These are phyloP conservation scores for Zaprionus ornatus DNA, from an alignment of 1,140 invertebrate genomes.

Conservation along the genomic window DNA sequence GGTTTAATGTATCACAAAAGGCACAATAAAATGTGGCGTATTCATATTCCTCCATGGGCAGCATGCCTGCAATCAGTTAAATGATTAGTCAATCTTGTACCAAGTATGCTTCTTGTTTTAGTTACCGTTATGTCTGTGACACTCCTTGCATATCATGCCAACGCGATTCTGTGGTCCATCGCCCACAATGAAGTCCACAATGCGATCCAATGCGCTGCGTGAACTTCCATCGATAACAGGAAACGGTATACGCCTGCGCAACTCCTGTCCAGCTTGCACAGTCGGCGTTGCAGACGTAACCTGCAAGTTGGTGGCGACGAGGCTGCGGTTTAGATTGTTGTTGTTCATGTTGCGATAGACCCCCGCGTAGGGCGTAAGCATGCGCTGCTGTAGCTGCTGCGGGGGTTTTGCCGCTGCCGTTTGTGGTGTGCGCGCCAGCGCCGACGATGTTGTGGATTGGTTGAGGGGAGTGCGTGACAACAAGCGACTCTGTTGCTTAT, in stretches of 20 bases:
- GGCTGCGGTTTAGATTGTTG: constrained; percentile 80
- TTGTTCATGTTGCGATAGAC: constrained; percentile 85
- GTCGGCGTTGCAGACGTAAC: constrained; percentile 47
- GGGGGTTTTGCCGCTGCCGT: constrained; percentile 35
- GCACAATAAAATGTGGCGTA: constrained; percentile 95
- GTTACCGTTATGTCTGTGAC: constrained; percentile 94
- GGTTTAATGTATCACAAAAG: constrained; percentile 93
- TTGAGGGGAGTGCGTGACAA: constrained; percentile 18
- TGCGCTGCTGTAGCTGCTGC: constrained; percentile 64
- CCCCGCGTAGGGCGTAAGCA: constrained; percentile 79
- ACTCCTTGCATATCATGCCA: constrained; percentile 96
- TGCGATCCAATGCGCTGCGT: constrained; percentile 90
- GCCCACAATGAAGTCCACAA: constrained; percentile 97
- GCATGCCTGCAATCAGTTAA: constrained; percentile 89
- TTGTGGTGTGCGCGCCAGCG: constrained; percentile 45
- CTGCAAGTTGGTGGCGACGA: constrained; percentile 55
- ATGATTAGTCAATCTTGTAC: not conserved
- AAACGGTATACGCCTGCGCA: constrained; percentile 78
- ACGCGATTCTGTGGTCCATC: constrained; percentile 97
- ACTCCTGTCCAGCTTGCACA: constrained; percentile 56
- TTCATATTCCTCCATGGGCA: constrained; percentile 97
- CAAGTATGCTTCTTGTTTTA: too few relatives aligned
- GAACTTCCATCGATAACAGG: constrained; percentile 84
- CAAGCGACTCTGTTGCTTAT: constrained; percentile 61
- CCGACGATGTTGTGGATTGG: constrained; percentile 13